Evolutionary conservation across 2,888 invertebrate species (phyloP).

Genomic region (Euplagia quadripunctaria): DNA sequence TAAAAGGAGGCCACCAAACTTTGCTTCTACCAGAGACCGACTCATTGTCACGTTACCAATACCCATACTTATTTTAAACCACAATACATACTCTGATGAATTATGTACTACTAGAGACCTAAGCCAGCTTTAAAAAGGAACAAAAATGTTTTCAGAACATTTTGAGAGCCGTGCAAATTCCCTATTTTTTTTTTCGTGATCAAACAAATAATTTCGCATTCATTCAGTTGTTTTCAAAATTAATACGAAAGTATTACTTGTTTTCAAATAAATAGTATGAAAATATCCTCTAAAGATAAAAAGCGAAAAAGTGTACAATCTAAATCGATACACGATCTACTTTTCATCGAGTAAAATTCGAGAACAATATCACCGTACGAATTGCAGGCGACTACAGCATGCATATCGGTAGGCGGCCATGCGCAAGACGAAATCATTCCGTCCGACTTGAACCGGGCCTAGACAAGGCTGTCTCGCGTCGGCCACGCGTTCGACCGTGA

Average conservation of each 20-base stretch:
- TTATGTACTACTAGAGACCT: no score
- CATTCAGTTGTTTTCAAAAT: no score
- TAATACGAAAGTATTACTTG: not conserved
- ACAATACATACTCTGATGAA: no score
- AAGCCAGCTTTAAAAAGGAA: no score
- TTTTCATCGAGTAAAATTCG: conserved; percentile 29
- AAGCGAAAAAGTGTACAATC: not conserved
- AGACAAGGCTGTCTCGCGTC: conserved; percentile 44
- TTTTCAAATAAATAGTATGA: not conserved
- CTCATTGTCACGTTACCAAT: no score
- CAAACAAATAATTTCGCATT: no score
- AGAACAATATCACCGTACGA: conserved; percentile 43
- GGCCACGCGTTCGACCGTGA: conserved; percentile 52
- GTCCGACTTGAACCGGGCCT: conserved; percentile 47
- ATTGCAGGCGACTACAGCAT: conserved; percentile 35
- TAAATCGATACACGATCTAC: conserved; percentile 21
- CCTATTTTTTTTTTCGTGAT: no score
- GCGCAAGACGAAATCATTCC: conserved; percentile 63
- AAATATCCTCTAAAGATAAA: not conserved
- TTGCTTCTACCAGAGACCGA: no score
- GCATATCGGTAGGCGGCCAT: conserved; percentile 48
- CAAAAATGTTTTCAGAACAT: no score
- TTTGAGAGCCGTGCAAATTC: no score
- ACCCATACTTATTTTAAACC: no score
- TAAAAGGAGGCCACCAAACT: no score